Evolutionary conservation across 2,888 invertebrate species (phyloP).

Genomic region (Caenorhabditis macrosperma): DNA sequence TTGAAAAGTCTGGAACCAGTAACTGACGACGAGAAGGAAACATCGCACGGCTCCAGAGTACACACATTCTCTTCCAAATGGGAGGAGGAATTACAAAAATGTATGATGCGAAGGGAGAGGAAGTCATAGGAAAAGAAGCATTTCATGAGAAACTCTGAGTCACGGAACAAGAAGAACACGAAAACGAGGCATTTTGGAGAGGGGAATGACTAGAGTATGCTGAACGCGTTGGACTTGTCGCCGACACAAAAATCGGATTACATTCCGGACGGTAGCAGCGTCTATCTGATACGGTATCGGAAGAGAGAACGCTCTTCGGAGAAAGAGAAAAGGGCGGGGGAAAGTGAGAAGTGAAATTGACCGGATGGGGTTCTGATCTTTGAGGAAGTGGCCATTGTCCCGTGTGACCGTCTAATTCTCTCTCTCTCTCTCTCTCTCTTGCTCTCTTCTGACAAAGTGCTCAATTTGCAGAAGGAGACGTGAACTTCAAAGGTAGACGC

Average conservation of each 20-base stretch:
- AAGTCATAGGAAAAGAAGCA: background rate
- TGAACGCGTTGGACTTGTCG: background rate
- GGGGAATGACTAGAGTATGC: background rate
- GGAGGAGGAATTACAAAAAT: background rate
- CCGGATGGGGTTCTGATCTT: slow-evolving; percentile 39
- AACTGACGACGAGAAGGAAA: background rate
- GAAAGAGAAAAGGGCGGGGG: background rate
- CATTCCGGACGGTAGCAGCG: slow-evolving; percentile 5
- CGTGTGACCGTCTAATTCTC: slow-evolving; percentile 2
- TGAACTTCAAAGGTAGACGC: background rate
- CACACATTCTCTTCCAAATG: too few relatives aligned
- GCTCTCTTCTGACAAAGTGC: background rate
- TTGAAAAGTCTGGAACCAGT: slow-evolving; percentile 20
- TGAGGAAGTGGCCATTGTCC: slow-evolving; percentile 21
- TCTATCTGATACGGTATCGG: background rate
- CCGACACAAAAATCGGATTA: slow-evolving; percentile 4
- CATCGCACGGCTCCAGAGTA: background rate
- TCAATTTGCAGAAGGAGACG: slow-evolving; percentile 2
- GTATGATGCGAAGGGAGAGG: background rate
- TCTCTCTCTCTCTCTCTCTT: background rate
- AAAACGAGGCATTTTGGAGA: background rate
- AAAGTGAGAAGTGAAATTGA: background rate
- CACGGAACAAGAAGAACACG: background rate
- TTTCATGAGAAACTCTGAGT: slow-evolving; percentile 1
- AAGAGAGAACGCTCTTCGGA: background rate